Conservation (phyloP, 2,797 vertebrate genomes). For the Erpetoichthys calabaricus region DNA sequence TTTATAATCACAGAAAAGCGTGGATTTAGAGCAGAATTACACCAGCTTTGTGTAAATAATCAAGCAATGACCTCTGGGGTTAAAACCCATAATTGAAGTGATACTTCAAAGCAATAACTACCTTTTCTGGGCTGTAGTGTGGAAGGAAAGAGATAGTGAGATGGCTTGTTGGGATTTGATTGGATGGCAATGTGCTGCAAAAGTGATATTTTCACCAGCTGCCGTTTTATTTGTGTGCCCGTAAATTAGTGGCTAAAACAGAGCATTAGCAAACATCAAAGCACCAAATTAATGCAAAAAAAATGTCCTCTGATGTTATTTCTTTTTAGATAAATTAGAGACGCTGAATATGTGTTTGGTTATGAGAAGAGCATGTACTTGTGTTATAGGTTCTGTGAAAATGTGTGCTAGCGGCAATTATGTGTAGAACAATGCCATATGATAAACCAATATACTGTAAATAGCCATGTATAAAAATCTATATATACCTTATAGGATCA, state of each 20-base stretch:
- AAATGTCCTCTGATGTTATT: conserved; percentile 53
- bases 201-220: conserved; percentile 72
- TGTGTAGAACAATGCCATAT: too few relatives aligned
- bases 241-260: conserved; percentile 60
- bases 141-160: conserved; percentile 44
- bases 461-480: too few relatives aligned
- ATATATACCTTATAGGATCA: too few relatives aligned
- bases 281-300: conserved; percentile 63
- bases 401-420: too few relatives aligned
- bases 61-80: conserved; percentile 89
- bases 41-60: conserved; percentile 95
- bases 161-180: conserved; percentile 49
- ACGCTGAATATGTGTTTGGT: conserved; percentile 23
- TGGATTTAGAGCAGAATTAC: conserved; percentile 82
- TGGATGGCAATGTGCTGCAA: conserved; percentile 52
- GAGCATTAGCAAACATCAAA: conserved; percentile 64
- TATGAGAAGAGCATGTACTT: too few relatives aligned
- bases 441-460: too few relatives aligned
- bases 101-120: conserved; percentile 95
- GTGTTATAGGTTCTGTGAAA: too few relatives aligned
- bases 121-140: conserved; percentile 65
- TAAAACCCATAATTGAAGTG: conserved; percentile 98
- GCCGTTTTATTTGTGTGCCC: conserved; percentile 52
- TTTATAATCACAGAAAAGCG: conserved; percentile 72
- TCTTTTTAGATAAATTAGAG: conserved; percentile 50